Percentiles rank a stretch among this genome's conserved stretches.
These are phyloP conservation scores for Oreochromis tanganicae DNA, from an alignment of 2,113 vertebrate species.

Conservation along the genomic window DNA sequence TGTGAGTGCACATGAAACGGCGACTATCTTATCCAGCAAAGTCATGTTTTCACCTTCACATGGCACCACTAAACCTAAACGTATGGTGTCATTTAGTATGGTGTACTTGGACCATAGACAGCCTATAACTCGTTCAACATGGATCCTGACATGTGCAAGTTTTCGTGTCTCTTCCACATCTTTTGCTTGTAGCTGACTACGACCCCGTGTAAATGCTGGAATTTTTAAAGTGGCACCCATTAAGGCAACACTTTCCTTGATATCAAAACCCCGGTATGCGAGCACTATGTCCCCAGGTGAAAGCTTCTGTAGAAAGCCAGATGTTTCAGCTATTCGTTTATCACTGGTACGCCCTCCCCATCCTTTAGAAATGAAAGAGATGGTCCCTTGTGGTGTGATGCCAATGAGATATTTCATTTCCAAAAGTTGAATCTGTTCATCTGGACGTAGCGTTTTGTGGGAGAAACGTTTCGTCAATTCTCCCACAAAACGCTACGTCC, in stretches of 20 bases:
- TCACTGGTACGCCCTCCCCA: no score
- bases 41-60: background rate
- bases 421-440: no score
- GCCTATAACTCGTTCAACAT: background rate
- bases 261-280: rapidly evolving
- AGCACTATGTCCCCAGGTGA: no score
- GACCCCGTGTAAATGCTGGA: rapidly evolving
- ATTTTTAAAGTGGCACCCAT: background rate
- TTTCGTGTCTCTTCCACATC: background rate
- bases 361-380: no score
- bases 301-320: no score
- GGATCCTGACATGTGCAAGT: rapidly evolving
- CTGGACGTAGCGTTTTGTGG: no score
- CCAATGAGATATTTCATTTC: no score
- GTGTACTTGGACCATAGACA: rapidly evolving
- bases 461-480: no score
- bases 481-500: no score
- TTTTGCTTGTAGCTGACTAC: rapidly evolving
- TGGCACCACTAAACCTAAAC: rapidly evolving
- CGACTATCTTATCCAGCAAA: rapidly evolving
- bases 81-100: background rate
- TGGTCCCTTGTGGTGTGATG: no score
- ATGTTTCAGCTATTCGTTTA: no score
- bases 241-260: rapidly evolving
- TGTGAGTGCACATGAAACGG: background rate